A percentile compares a stretch with the other conserved stretches of the same genome.
Evolutionary conservation across 2,113 vertebrate species (phyloP).

Genomic region (Felis catus): DNA sequence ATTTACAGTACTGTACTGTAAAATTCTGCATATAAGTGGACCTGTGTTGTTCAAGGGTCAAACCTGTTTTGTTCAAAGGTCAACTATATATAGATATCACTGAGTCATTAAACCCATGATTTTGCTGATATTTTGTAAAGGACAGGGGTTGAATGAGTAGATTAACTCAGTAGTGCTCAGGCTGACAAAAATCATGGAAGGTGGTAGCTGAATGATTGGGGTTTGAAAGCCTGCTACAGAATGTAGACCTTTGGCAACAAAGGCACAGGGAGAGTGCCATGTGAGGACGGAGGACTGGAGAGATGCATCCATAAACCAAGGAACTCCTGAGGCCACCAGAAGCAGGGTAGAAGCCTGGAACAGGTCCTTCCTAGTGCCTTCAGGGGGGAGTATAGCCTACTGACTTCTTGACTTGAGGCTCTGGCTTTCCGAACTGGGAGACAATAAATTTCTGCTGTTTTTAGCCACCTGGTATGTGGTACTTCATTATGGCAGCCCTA

Average conservation of each 20-base stretch:
- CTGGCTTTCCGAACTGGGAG: not conserved
- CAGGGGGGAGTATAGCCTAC: not conserved
- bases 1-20: not conserved
- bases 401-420: not conserved
- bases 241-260: not conserved
- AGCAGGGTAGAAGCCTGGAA: not conserved
- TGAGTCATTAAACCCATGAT: not conserved
- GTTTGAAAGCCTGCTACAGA: not conserved
- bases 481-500: not conserved
- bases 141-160: not conserved
- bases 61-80: not conserved
- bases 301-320: not conserved
- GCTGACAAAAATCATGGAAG: not conserved
- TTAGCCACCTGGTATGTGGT: not conserved
- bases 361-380: not conserved
- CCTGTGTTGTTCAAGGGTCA: not conserved
- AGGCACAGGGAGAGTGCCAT: not conserved
- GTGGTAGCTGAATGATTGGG: not conserved
- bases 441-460: not conserved
- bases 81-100: not conserved
- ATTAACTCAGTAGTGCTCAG: not conserved
- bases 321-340: not conserved
- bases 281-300: not conserved
- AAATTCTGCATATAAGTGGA: not conserved
- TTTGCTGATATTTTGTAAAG: not conserved